Percentiles rank a stretch among this genome's conserved stretches.
Conservation (phyloP, 2,113 vertebrate species). For the Indicator maculatus region DNA sequence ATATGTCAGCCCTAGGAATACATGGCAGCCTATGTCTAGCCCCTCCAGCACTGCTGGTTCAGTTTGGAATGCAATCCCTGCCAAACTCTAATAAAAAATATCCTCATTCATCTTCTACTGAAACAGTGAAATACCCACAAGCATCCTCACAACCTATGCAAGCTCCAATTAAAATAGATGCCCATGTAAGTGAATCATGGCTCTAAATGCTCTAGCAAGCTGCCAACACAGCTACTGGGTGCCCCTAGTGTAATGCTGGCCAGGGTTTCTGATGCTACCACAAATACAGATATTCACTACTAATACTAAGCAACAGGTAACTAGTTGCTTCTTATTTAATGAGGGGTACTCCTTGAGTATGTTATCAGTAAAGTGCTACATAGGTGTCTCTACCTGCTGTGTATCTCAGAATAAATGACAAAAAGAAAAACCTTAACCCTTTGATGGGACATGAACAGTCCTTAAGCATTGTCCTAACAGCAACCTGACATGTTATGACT, state of each 20-base stretch:
- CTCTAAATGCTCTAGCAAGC: not conserved
- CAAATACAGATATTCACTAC: not conserved
- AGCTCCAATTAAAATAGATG: not conserved
- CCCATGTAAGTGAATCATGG: not conserved
- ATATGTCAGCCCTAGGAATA: not conserved
- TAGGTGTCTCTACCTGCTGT: not conserved
- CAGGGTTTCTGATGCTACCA: not conserved
- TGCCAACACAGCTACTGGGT: not conserved
- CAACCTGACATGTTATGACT: not conserved
- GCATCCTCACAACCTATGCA: not conserved
- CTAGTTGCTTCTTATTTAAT: not conserved
- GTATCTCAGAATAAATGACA: not conserved
- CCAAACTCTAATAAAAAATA: not conserved
- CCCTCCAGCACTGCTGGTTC: not conserved
- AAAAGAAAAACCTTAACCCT: not conserved
- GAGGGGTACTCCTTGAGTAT: not conserved
- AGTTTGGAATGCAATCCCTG: not conserved
- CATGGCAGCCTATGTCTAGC: not conserved
- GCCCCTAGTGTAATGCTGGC: not conserved
- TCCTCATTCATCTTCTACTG: not conserved
- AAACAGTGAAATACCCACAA: not conserved
- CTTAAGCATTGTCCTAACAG: not conserved
- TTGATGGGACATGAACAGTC: not conserved
- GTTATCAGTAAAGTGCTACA: not conserved
- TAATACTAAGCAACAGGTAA: not conserved